phyloP scores from a whole-genome alignment of 2,888 invertebrate genomes.

The Drosophila aldrichi region DNA sequence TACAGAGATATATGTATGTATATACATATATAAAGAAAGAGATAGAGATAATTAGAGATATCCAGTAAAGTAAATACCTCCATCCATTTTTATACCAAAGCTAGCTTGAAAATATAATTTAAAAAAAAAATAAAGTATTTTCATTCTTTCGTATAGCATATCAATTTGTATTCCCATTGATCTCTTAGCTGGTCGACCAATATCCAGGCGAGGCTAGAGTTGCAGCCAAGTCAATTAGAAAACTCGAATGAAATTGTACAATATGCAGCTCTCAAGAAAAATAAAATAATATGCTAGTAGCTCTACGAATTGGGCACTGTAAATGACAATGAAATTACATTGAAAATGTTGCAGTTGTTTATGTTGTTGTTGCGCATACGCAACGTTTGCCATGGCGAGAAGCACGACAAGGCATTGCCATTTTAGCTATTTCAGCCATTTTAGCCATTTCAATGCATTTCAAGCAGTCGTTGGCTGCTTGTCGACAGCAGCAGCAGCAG shows the following conservation, averaged over 20 bases:
- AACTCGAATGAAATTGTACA: not conserved
- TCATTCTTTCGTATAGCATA: no score
- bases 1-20: no score
- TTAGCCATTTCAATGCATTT: slow-evolving; percentile 68
- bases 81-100: not conserved
- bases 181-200: not conserved
- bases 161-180: not conserved
- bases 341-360: slow-evolving; percentile 32
- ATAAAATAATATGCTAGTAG: slow-evolving; percentile 1
- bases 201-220: not conserved
- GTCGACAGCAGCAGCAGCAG: slow-evolving; percentile 51
- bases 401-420: slow-evolving; percentile 32
- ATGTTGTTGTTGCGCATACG: slow-evolving; percentile 61
- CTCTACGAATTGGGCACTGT: slow-evolving; percentile 4
- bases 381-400: slow-evolving; percentile 41
- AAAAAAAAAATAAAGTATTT: no score
- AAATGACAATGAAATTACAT: slow-evolving; percentile 63
- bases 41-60: no score
- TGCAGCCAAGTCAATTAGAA: slow-evolving; percentile 12
- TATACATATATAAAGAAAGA: no score
- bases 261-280: not conserved
- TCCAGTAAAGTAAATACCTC: no score
- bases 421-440: slow-evolving; percentile 42
- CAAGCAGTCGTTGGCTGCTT: slow-evolving; percentile 58
- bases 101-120: not conserved